Evolutionary conservation across 2,113 vertebrate genomes (phyloP).

Genomic region (Actenoides hombroni): DNA sequence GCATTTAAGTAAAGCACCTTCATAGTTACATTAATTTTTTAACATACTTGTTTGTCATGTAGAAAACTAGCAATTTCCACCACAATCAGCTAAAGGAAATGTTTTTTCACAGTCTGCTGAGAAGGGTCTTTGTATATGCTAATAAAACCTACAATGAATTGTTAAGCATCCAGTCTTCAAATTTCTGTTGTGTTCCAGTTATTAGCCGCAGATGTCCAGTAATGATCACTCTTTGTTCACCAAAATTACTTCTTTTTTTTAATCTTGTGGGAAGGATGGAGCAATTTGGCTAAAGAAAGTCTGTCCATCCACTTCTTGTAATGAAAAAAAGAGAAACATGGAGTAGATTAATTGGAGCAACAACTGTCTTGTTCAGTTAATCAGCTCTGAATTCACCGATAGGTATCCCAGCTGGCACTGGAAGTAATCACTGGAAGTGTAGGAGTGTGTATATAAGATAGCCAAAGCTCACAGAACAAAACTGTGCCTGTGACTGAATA

Average conservation of each 20-base stretch:
- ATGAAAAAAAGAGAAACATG: constrained; percentile 40
- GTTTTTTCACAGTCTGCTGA: neutral
- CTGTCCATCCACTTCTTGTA: constrained; percentile 31
- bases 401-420: constrained; percentile 58
- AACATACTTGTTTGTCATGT: neutral
- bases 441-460: constrained; percentile 16
- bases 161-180: neutral
- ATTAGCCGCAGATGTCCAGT: constrained; percentile 24
- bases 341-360: constrained; percentile 49
- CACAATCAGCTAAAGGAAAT: neutral
- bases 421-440: constrained; percentile 33
- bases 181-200: constrained; percentile 3
- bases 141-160: neutral
- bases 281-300: constrained; percentile 1
- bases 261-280: neutral
- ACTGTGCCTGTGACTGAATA: constrained; percentile 13
- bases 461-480: constrained; percentile 30
- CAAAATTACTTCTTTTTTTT: constrained; percentile 12
- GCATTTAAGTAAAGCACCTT: neutral
- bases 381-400: constrained; percentile 46
- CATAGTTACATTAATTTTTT: neutral
- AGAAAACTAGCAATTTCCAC: neutral
- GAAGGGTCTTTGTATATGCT: neutral
- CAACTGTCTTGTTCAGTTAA: constrained; percentile 49
- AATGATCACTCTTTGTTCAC: constrained; percentile 3